phyloP scores from a whole-genome alignment of 2,797 vertebrate genomes.

The Gephyroberyx darwinii region DNA sequence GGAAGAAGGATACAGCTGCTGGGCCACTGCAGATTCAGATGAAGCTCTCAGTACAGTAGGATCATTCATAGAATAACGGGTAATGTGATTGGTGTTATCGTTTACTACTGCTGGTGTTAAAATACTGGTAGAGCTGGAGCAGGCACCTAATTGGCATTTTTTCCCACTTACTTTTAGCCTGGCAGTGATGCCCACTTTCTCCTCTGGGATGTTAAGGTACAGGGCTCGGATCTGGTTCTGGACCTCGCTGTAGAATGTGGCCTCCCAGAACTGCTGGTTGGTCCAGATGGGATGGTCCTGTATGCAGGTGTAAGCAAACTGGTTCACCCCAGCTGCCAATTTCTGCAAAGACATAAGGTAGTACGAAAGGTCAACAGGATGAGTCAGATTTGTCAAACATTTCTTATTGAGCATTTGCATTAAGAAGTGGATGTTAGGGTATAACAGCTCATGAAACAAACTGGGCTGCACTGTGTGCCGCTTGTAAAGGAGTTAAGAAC shows the following conservation, averaged over 20 bases:
- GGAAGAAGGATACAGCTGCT: neutral
- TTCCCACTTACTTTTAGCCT: constrained; percentile 84
- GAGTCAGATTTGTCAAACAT: constrained; percentile 8
- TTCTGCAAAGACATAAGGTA: constrained; percentile 82
- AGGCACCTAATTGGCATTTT: no score
- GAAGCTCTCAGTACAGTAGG: neutral
- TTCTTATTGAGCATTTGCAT: constrained; percentile 12
- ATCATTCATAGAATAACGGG: no score
- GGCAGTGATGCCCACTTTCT: constrained; percentile 76
- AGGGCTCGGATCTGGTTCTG: constrained; percentile 94
- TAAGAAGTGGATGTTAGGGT: neutral
- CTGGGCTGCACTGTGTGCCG: constrained; percentile 19
- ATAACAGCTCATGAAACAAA: constrained; percentile 29
- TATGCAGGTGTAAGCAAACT: constrained; percentile 97
- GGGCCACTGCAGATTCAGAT: neutral
- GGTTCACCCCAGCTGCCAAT: constrained; percentile 92
- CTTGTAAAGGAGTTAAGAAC: constrained; percentile 47
- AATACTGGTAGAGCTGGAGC: no score
- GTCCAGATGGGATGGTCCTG: constrained; percentile 98
- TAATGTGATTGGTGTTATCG: no score
- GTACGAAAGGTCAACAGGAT: constrained; percentile 9
- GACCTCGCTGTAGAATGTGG: constrained; percentile 96
- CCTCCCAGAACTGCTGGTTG: constrained; percentile 98
- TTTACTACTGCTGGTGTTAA: no score
- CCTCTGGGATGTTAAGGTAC: constrained; percentile 88